Evolutionary conservation across 1,140 invertebrate species (phyloP).

Genomic region (Caligus rogercresseyi): DNA sequence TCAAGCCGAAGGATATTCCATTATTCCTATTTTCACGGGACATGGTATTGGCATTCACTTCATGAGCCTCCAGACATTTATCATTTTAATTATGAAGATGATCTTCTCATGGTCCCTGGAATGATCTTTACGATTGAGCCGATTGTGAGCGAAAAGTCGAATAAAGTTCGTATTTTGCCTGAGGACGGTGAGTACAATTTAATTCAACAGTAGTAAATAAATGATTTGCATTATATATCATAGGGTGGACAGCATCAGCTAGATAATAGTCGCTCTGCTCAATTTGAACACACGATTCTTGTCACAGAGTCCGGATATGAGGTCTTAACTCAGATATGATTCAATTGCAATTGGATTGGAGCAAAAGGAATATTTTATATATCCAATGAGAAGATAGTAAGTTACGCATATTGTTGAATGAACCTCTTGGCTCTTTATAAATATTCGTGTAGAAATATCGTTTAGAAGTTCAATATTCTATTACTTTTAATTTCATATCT

Average conservation of each 20-base stretch:
- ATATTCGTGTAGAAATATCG: no score
- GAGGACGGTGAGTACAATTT: constrained; percentile 38
- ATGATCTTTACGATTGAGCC: constrained; percentile 93
- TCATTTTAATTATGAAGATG: constrained; percentile 51
- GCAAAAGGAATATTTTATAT: no score
- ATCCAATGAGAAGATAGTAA: no score
- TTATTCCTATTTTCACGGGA: constrained; percentile 62
- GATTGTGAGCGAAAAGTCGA: constrained; percentile 51
- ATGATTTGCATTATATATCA: background rate
- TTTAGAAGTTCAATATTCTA: no score
- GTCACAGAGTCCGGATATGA: constrained; percentile 39
- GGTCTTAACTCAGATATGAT: constrained; percentile 17
- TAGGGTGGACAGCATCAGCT: constrained; percentile 60
- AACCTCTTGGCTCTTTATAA: no score
- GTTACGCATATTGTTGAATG: no score
- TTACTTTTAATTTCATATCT: no score
- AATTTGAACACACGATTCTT: constrained; percentile 77
- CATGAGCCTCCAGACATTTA: constrained; percentile 77
- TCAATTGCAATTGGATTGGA: no score
- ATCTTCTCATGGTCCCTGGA: constrained; percentile 57
- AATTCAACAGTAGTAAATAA: background rate
- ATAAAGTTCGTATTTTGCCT: constrained; percentile 46
- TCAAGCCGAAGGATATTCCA: constrained; percentile 41
- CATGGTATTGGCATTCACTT: constrained; percentile 80
- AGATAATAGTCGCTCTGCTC: constrained; percentile 60